Percentiles rank a stretch among this genome's conserved stretches.
Evolutionary conservation across 2,888 invertebrate genomes (phyloP).

Genomic region (Lapara coniferarum): DNA sequence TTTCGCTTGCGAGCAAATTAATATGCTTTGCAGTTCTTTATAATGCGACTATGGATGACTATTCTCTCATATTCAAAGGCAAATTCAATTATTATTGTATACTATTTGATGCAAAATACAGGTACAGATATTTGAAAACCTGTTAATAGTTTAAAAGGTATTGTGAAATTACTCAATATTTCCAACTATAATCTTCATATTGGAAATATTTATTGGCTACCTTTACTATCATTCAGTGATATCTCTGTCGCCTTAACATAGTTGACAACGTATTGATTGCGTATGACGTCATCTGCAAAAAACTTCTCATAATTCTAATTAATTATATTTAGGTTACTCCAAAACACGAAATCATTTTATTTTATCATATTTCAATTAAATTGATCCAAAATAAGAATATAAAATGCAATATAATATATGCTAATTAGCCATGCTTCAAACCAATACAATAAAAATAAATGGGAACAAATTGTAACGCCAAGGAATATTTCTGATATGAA

Average conservation of each 20-base stretch:
- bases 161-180: conserved; percentile 3
- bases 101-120: background rate
- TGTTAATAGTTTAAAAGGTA: background rate
- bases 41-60: too few species aligned
- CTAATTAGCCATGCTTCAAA: too few species aligned
- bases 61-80: too few species aligned
- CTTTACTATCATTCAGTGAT: background rate
- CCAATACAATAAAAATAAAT: background rate
- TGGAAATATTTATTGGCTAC: conserved; percentile 6
- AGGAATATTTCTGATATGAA: conserved; percentile 5
- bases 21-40: too few species aligned
- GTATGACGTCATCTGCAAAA: too few species aligned
- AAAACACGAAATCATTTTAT: background rate
- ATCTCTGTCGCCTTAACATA: too few species aligned
- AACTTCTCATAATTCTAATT: too few species aligned
- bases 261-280: too few species aligned
- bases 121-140: background rate
- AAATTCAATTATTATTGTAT: too few species aligned
- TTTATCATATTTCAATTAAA: background rate
- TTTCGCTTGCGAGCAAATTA: too few species aligned
- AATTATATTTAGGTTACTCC: background rate
- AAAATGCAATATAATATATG: too few species aligned
- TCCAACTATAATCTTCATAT: conserved; percentile 3
- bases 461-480: background rate
- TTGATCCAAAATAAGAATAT: too few species aligned